These are phyloP conservation scores for Teleiodes luculella DNA, from an alignment of 2,888 invertebrate genomes.

Conservation along the genomic window DNA sequence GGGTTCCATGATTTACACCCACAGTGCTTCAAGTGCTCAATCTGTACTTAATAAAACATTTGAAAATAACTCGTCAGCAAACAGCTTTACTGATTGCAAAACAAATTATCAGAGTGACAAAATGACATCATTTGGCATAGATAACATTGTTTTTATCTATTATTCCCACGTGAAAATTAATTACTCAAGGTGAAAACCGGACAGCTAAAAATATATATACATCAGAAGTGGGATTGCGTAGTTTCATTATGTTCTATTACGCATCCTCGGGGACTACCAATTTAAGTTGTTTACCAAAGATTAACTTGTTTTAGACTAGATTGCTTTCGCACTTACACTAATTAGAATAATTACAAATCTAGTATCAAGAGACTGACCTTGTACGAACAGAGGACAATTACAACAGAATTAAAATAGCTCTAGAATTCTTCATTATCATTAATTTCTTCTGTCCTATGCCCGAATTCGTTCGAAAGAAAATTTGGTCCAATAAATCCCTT, in stretches of 20 bases:
- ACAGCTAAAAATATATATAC: neutral
- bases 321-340: conserved; percentile 3
- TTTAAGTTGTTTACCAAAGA: conserved; percentile 3
- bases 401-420: conserved; percentile 15
- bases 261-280: neutral
- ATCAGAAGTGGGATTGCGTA: neutral
- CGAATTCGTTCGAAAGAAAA: conserved; percentile 44
- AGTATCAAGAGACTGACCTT: conserved; percentile 20
- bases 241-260: neutral
- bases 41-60: too few relatives aligned
- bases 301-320: conserved; percentile 1
- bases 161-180: too few relatives aligned
- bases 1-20: too few relatives aligned
- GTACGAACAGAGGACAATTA: conserved; percentile 22
- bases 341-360: neutral
- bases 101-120: too few relatives aligned
- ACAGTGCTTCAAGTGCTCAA: too few relatives aligned
- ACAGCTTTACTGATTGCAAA: too few relatives aligned
- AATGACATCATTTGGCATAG: too few relatives aligned
- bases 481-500: conserved; percentile 50
- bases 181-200: too few relatives aligned
- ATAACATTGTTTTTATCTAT: too few relatives aligned
- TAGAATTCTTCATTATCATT: conserved; percentile 42
- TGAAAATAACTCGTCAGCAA: too few relatives aligned
- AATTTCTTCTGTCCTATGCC: conserved; percentile 35